Base-by-base conservation (phyloP, 2,888 invertebrate genomes). In the Parelbella ahira region DNA sequence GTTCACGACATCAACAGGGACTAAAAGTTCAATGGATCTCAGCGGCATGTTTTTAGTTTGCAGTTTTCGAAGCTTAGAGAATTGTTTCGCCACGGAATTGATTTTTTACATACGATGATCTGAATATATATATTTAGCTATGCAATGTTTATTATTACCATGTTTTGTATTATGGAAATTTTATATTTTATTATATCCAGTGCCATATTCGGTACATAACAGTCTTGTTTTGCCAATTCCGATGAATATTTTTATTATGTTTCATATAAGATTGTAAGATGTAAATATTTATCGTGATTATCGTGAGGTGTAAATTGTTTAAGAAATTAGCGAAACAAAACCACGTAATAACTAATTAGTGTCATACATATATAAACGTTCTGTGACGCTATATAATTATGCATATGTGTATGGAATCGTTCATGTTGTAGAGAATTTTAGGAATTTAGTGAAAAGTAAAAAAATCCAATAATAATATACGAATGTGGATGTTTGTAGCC, bases 371-470 rank as follows among this genome's bases (percentile, higher is more conserved):
- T 79, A 65, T 79, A 77, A 71, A 68, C 74, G 67, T 81, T 77
- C 56, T 63, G n/a, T 68, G 48, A 41, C 36, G 55, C 64, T 65
- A 21, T 42, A 68, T 67, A 64, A 54, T 73, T 75, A 70, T 67
- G 71, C 77, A 76, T 77, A 78, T 78, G 70, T n/a, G n/a, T n/a
- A n/a, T n/a, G n/a, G 69, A 73, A 79, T 77, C 75, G 80, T 84
- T 84, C 83, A 84, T 78, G 81, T 83, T 79, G 83, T 86, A 86
- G 84, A 67, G 60, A 74, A 72, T 58, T 72, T 80, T n/a, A 79
- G 75, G 62, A 18, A 11, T 28, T 32, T 48, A 45, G 45, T 28
- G n/a, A n/a, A n/a, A n/a, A n/a, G n/a, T n/a, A n/a, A n/a, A n/a
- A n/a, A n/a, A n/a, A n/a, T n/a, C n/a, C n/a, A n/a, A n/a, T n/a